Percentiles rank a stretch among this genome's conserved stretches.
Conservation (phyloP, 2,113 vertebrate genomes). For the human region GRCh38 chrX:98356501-98357000, state of each 20-base stretch:
- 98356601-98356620: not conserved
- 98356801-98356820: not conserved
- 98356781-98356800: not conserved
- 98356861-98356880: slow-evolving; percentile 1
- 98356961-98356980: slow-evolving; percentile 55
- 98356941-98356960: slow-evolving; percentile 59
- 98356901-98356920: slow-evolving; percentile 38
- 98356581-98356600: not conserved
- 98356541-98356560: not conserved
- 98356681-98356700: not conserved
- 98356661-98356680: not conserved
- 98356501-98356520: not conserved
- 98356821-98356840: not conserved
- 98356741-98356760: no score
- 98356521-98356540: not conserved
- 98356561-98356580: not conserved
- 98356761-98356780: no score
- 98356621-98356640: not conserved
- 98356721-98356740: not conserved
- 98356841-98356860: not conserved
- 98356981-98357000: slow-evolving; percentile 13
- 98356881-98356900: slow-evolving; percentile 3
- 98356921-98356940: slow-evolving; percentile 48
- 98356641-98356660: not conserved
- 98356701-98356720: not conserved